Evolutionary conservation across 2,888 invertebrate genomes (phyloP).

Genomic region (Gymnoscelis rufifasciata): DNA sequence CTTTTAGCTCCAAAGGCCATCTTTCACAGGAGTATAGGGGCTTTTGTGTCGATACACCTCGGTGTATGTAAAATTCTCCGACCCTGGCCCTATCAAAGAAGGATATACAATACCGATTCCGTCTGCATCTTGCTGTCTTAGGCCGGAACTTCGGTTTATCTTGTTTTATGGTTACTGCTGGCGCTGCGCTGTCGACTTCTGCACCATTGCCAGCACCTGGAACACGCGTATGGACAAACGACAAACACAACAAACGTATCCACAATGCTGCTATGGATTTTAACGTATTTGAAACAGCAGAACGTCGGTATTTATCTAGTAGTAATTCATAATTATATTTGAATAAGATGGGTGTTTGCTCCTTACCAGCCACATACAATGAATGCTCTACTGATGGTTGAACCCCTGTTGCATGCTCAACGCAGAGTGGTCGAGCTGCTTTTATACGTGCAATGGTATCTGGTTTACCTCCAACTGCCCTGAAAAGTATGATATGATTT

Average conservation of each 20-base stretch:
- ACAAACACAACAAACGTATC: too few relatives aligned
- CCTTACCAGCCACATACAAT: constrained; percentile 55
- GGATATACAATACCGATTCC: constrained; percentile 67
- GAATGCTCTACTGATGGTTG: constrained; percentile 56
- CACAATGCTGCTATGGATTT: too few relatives aligned
- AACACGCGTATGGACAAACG: not conserved
- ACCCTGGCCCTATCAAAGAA: too few relatives aligned
- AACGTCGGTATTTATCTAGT: too few relatives aligned
- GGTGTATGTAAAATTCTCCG: too few relatives aligned
- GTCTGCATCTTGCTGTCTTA: constrained; percentile 56
- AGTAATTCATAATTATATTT: too few relatives aligned
- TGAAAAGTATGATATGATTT: constrained; percentile 19
- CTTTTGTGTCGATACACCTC: too few relatives aligned
- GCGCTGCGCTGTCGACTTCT: constrained; percentile 59
- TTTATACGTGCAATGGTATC: constrained; percentile 52
- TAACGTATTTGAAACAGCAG: too few relatives aligned
- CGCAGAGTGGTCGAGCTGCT: constrained; percentile 62
- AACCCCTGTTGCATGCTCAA: constrained; percentile 56
- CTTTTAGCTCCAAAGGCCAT: too few relatives aligned
- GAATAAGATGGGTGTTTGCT: too few relatives aligned
- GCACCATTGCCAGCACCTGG: constrained; percentile 59
- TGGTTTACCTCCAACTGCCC: constrained; percentile 39
- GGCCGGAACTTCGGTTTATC: constrained; percentile 47
- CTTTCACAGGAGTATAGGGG: too few relatives aligned
- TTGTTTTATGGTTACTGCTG: constrained; percentile 30